Percentiles rank a stretch among this genome's conserved stretches.
Conservation (phyloP, 2,888 invertebrate species). For the Patella caerulea region DNA sequence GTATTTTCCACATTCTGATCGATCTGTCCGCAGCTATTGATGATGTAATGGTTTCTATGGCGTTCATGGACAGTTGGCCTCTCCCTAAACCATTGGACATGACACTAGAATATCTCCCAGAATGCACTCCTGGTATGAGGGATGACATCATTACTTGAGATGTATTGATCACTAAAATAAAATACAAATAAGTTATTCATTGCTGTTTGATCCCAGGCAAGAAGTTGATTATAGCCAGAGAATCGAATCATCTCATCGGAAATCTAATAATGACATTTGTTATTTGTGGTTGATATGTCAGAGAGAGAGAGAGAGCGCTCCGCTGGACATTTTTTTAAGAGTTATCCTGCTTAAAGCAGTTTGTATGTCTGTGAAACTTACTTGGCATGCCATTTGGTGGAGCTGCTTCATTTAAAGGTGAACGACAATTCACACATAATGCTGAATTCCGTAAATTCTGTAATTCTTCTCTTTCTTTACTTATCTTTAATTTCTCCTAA, state of each 20-base stretch:
- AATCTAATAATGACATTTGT: too few species aligned
- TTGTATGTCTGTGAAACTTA: neutral
- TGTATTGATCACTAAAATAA: neutral
- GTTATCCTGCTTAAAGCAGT: too few species aligned
- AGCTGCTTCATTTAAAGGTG: conserved; percentile 39
- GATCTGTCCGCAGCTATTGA: conserved; percentile 63
- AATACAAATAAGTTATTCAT: neutral
- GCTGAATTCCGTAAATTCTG: conserved; percentile 58
- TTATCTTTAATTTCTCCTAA: conserved; percentile 62
- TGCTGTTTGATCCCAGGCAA: too few species aligned
- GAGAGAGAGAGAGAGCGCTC: too few species aligned
- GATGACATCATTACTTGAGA: neutral
- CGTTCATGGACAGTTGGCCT: conserved; percentile 46
- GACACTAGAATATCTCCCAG: neutral
- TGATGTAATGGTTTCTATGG: conserved; percentile 53
- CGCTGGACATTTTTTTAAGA: too few species aligned
- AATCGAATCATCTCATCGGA: too few species aligned
- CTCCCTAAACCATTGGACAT: neutral
- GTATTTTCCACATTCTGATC: conserved; percentile 64
- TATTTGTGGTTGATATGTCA: too few species aligned
- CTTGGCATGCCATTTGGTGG: neutral
- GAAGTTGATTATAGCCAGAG: too few species aligned
- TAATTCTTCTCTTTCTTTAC: conserved; percentile 64
- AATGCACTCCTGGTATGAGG: neutral
- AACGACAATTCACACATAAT: conserved; percentile 63